A percentile compares a stretch with the other conserved stretches of the same genome.
These are phyloP conservation scores for Melitaea cinxia DNA, from an alignment of 1,140 invertebrate species.

Conservation along the genomic window DNA sequence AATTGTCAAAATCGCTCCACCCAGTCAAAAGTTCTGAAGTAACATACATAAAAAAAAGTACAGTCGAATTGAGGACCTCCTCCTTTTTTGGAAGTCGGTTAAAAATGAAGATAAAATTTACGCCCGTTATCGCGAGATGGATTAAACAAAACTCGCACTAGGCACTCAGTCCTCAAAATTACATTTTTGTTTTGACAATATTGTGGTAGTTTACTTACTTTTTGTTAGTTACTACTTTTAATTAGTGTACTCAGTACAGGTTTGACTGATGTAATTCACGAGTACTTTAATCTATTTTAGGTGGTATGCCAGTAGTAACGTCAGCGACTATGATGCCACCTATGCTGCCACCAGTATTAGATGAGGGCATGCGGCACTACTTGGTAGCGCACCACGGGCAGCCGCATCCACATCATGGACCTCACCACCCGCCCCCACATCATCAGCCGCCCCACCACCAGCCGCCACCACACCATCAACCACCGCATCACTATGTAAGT, in stretches of 20 bases:
- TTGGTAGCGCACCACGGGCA: conserved; percentile 86
- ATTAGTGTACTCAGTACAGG: not conserved
- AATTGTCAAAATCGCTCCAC: too few relatives aligned
- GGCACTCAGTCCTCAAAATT: too few relatives aligned
- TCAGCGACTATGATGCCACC: conserved; percentile 89
- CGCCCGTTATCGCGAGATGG: too few relatives aligned
- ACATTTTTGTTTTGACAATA: too few relatives aligned
- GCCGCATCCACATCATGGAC: conserved; percentile 80
- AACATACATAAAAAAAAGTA: too few relatives aligned
- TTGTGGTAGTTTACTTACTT: too few relatives aligned
- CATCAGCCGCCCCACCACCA: conserved; percentile 83
- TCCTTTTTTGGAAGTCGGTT: too few relatives aligned
- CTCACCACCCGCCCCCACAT: conserved; percentile 75
- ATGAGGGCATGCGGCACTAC: conserved; percentile 93
- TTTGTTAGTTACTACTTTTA: not conserved
- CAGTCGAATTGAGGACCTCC: too few relatives aligned
- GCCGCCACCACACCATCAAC: conserved; percentile 79
- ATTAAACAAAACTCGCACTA: too few relatives aligned
- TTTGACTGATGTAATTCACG: too few relatives aligned
- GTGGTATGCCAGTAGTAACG: conserved; percentile 92
- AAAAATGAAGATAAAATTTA: too few relatives aligned
- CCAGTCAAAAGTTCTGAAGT: too few relatives aligned
- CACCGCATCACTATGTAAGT: conserved; percentile 85
- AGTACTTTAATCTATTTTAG: conserved; percentile 40
- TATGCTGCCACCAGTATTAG: conserved; percentile 94